Evolutionary conservation across 2,888 invertebrate genomes (phyloP), one percentile per base, ranked within the genome.

Genomic region (Sthenelais limicola): DNA sequence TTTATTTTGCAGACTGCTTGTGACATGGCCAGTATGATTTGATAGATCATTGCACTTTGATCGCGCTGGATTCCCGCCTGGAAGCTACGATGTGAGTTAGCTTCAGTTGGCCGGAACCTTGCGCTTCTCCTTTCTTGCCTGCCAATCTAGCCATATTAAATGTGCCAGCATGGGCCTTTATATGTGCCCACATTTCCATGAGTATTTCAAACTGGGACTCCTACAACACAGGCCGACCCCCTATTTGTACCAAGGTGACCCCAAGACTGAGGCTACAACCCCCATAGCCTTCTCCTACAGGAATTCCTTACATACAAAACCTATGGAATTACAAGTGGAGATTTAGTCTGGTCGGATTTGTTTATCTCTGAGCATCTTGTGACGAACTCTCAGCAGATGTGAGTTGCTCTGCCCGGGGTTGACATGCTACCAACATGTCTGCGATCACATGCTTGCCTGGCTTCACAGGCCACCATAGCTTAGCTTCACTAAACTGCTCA

Each of bases 291-390:
- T 2, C n/a, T 12, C n/a, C 52, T 4, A 30, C 7, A 21, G 2
- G 52, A 52, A 52, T 52, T 52, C 52, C 21, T 30, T 3, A 30
- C 52, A 52, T 52, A 52, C 52, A 52, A 30, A 52, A 52, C 52
- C 24, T 52, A 52, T 52, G 52, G 30, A 52, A 52, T 52, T 52
- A 52, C 52, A 52, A 52, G 52, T 52, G 15, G 52, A 15, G 52
- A 52, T 52, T 52, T 52, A 52, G 52, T 52, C 52, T 52, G 52
- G 52, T 15, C 52, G 52, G 28, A 52, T 52, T 52, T 52, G 52
- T 52, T 52, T 52, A 52, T 52, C 15, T 3, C 52, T 4, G 48
- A 5, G 48, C 48, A 48, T n/a, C 48, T 48, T 24, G 24, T 48
- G 48, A 24, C 24, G 48, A 24, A 24, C 21, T n/a, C n/a, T 52